A percentile compares a stretch with the other conserved stretches of the same genome.
Conservation (phyloP, 2,797 vertebrate species). For the Rhyacichthys aspro region DNA sequence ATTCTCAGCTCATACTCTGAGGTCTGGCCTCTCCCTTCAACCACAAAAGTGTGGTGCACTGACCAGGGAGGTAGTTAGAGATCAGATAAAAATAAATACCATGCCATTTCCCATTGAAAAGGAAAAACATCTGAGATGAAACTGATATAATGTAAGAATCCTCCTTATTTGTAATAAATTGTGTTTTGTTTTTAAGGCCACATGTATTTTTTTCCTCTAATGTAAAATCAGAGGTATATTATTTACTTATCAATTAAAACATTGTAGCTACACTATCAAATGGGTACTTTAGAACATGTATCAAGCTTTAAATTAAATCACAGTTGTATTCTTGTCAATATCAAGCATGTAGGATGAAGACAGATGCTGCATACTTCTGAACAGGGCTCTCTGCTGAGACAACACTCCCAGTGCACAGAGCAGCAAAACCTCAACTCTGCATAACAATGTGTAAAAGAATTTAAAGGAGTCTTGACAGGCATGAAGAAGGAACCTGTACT, state of each 20-base stretch:
- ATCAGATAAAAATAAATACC: conserved; percentile 81
- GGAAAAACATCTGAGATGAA: conserved; percentile 20
- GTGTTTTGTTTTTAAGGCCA: too few species aligned
- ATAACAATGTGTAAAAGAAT: conserved; percentile 81
- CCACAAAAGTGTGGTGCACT: conserved; percentile 79
- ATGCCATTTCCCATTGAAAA: conserved; percentile 74
- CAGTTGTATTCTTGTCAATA: conserved; percentile 46
- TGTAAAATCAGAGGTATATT: too few species aligned
- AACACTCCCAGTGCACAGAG: conserved; percentile 55
- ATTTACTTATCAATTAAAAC: too few species aligned
- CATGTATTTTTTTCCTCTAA: too few species aligned
- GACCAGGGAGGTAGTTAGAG: conserved; percentile 73
- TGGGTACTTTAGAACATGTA: conserved; percentile 48
- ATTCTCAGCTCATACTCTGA: conserved; percentile 72
- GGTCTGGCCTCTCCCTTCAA: conserved; percentile 81
- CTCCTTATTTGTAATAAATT: too few species aligned
- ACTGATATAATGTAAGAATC: conserved; percentile 6
- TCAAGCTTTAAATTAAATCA: conserved; percentile 53
- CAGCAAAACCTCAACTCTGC: conserved; percentile 76
- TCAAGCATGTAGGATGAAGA: conserved; percentile 37
- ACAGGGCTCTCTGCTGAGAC: conserved; percentile 51
- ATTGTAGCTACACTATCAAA: too few species aligned
- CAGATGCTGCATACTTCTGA: conserved; percentile 41
- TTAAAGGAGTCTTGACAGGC: conserved; percentile 71
- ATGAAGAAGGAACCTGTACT: conserved; percentile 78